These are phyloP conservation scores for Capromys pilorides DNA, from an alignment of 2,797 vertebrate species.

Conservation along the genomic window DNA sequence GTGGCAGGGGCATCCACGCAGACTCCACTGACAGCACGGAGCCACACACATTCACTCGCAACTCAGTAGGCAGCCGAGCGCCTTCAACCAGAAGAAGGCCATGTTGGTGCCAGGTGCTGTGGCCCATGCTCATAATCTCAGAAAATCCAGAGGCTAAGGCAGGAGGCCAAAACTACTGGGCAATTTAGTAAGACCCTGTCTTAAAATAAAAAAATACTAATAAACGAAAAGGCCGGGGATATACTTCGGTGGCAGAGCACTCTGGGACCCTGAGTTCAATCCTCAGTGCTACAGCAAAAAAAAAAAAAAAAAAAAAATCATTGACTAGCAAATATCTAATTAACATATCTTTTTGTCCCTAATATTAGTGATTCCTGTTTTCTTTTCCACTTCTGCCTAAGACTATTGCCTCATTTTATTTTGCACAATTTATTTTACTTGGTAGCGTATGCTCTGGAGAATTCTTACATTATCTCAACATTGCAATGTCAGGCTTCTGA, in stretches of 20 bases:
- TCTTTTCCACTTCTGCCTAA: neutral
- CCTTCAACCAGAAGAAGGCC: neutral
- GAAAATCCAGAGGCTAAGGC: neutral
- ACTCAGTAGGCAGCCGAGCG: slow-evolving; percentile 27
- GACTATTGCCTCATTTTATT: neutral
- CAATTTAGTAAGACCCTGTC: neutral
- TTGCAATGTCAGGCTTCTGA: neutral
- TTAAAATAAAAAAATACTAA: neutral
- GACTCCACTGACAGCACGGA: neutral
- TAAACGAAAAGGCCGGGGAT: neutral
- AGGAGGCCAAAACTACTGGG: neutral
- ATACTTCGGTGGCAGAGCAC: neutral
- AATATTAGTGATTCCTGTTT: neutral
- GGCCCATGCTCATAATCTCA: neutral
- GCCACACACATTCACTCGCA: neutral
- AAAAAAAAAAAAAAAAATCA: neutral
- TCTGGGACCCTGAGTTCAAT: neutral
- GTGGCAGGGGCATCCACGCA: neutral
- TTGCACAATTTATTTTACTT: neutral
- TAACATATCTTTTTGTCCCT: neutral
- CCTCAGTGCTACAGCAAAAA: neutral
- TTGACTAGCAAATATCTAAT: neutral
- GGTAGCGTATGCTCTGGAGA: neutral
- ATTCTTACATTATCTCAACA: neutral
- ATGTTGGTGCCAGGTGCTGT: neutral